Base-by-base conservation (phyloP, 2,113 vertebrate genomes). In the Cyanoramphus novaezelandiae region DNA sequence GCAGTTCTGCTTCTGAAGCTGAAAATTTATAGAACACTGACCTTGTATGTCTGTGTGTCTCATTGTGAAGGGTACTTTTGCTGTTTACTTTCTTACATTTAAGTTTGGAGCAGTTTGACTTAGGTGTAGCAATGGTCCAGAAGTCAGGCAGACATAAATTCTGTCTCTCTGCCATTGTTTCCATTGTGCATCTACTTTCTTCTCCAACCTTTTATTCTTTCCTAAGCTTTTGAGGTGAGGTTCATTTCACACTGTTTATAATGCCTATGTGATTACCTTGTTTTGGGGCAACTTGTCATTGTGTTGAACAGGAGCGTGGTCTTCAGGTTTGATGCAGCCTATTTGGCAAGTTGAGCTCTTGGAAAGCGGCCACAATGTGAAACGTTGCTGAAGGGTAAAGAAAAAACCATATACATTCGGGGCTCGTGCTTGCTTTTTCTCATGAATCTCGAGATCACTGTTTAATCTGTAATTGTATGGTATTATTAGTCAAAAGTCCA, bases 371-470 rank as follows among this genome's bases (percentile, higher is more conserved):
- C 47, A 57, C 21, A 62, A 13, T 25, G 27, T 55, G 57, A 82
- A 53, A 65, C 95, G 23, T 21, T 64, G 27, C 43, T 75, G 52
- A 60, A n/a, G 33, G 79, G 47, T 62, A 47, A 81, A 57, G 25
- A 60, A 79, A 76, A 60, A 7, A 0, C 0, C 1, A n/a, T 2
- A 8, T 17, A 35, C 0, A 1, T 72, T 33, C 65, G 55, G 43
- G 16, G 21, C 43, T 47, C 8, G 24, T 76, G 17, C 47, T 64
- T 71, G 16, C 29, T 63, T 77, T 67, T 18, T 70, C 12, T 86
- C 28, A 6, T 49, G 24, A 79, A 41, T 25, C 46, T 84, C 13
- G 31, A 75, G 67, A 43, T 76, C 31, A 33, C 25, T 31, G 6
- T 75, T 92, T 52, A 72, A 49, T 88, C 12, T 59, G 13, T 59